Conservation (phyloP, 2,888 invertebrate genomes). For the Hydropsyche betteni region DNA sequence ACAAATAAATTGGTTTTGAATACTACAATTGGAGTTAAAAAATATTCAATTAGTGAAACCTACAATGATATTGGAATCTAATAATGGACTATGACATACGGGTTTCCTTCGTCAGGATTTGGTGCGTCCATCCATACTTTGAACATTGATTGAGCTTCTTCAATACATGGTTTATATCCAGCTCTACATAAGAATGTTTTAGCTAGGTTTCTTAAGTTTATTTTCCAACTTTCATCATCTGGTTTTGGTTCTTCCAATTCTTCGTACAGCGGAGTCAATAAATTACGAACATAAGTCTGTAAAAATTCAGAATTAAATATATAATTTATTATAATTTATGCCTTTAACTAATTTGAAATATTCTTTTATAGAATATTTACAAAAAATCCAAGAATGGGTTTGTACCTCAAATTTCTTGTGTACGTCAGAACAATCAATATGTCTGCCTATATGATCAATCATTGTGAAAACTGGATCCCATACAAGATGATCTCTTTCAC, state of each 20-base stretch:
- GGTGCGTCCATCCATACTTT: constrained; percentile 78
- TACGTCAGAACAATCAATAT: constrained; percentile 73
- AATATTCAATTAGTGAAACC: constrained; percentile 33
- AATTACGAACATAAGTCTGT: constrained; percentile 74
- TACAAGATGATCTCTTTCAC: constrained; percentile 78
- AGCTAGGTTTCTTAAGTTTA: constrained; percentile 73
- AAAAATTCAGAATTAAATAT: constrained; percentile 36
- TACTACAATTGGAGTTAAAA: constrained; percentile 60
- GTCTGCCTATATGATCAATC: constrained; percentile 81
- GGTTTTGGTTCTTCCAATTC: constrained; percentile 68
- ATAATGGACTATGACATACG: constrained; percentile 67
- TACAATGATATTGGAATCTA: constrained; percentile 10
- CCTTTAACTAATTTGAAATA: no score
- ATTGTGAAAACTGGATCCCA: constrained; percentile 87
- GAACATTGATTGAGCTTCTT: constrained; percentile 77
- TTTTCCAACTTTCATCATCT: constrained; percentile 73
- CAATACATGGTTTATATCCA: constrained; percentile 80
- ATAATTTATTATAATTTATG: no score
- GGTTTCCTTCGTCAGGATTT: constrained; percentile 81
- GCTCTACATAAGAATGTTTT: constrained; percentile 79
- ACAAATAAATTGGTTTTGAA: constrained; percentile 79
- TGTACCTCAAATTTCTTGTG: constrained; percentile 78
- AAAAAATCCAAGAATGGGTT: constrained; percentile 4
- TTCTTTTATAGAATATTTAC: no score
- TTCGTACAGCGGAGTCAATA: constrained; percentile 77